Evolutionary conservation across 2,797 vertebrate genomes (phyloP), one percentile per base, ranked within the genome.

Genomic region (Orestias chungarensis): DNA sequence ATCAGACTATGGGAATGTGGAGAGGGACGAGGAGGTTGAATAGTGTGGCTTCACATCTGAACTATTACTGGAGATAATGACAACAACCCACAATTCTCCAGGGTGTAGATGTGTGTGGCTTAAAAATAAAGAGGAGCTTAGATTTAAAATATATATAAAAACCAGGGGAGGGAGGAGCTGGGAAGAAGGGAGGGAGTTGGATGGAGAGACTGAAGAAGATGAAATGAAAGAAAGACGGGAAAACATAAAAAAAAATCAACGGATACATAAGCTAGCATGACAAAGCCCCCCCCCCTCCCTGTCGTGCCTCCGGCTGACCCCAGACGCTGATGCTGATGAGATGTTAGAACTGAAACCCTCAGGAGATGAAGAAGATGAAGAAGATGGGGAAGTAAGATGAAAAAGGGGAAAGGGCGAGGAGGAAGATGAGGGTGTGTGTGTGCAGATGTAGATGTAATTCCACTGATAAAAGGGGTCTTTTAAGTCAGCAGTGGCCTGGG

Each of bases 71-170:
- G 42, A 78, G 88, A 90, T 92, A 92, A 93, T 91, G 89, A 92
- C 90, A 90, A 88, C 90, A 91, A 80, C 83, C 69, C 43, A 82
- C 79, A 75, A 83, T 85, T 87, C 89, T 87, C 79, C 54, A 2
- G 84, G 89, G 90, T 86, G 87, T 84, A 87, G 85, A 82, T 88
- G 80, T 88, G 87, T 92, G 86, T 88, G 90, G 93, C 88, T 74
- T 76, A 84, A 84, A 87, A 86, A 87, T 75, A 87, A 87, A 87
- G 89, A 91, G 88, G 83, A 82, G 85, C 73, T 83, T 81, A 85
- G 93, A 93, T 93, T 94, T 91, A 91, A n/a, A n/a, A n/a, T 82
- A 88, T 76, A 81, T 83, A 90, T 83, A 89, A 76, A 84, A 87
- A 82, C 79, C 82, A 82, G 81, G 79, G 77, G 86, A 76, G 69